A percentile compares a stretch with the other conserved stretches of the same genome.
Conservation (phyloP, 2,888 invertebrate genomes). For the Cephus nigrinus region DNA sequence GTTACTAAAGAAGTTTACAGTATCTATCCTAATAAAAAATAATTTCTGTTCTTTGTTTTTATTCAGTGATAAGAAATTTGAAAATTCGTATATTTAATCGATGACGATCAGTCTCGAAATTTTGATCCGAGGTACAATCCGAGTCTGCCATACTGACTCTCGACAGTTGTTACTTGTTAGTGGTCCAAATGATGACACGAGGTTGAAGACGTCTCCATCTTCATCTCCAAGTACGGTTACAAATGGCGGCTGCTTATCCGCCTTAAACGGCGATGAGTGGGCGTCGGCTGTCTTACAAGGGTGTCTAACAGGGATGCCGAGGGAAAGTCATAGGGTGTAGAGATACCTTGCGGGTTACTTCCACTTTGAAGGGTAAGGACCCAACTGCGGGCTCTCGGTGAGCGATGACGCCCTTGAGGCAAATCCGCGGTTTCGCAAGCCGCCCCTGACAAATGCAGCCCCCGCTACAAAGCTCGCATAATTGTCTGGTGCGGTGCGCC, state of each 20-base stretch:
- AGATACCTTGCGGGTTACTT: neutral
- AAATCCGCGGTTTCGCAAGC: slow-evolving; percentile 46
- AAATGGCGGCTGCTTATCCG: slow-evolving; percentile 33
- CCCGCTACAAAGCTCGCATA: slow-evolving; percentile 10
- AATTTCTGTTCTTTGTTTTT: neutral
- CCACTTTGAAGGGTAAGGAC: neutral
- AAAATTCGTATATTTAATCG: neutral
- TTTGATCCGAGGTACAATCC: neutral
- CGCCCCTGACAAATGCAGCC: slow-evolving; percentile 48
- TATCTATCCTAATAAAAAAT: neutral
- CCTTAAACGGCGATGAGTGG: slow-evolving; percentile 34
- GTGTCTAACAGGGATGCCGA: slow-evolving; percentile 3
- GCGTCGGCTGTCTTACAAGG: neutral
- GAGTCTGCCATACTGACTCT: neutral
- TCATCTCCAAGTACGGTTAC: slow-evolving; percentile 27
- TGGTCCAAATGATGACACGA: neutral
- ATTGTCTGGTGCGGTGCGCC: slow-evolving; percentile 3
- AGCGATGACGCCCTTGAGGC: slow-evolving; percentile 51
- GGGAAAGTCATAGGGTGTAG: slow-evolving; percentile 3
- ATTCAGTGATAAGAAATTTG: neutral
- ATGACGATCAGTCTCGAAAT: neutral
- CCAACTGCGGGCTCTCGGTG: slow-evolving; percentile 23
- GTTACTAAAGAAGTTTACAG: neutral
- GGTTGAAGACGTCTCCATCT: slow-evolving; percentile 5
- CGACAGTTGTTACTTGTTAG: neutral